Evolutionary conservation across 2,797 vertebrate genomes (phyloP), one percentile per base, ranked within the genome.

Genomic region (Peromyscus aztecus): DNA sequence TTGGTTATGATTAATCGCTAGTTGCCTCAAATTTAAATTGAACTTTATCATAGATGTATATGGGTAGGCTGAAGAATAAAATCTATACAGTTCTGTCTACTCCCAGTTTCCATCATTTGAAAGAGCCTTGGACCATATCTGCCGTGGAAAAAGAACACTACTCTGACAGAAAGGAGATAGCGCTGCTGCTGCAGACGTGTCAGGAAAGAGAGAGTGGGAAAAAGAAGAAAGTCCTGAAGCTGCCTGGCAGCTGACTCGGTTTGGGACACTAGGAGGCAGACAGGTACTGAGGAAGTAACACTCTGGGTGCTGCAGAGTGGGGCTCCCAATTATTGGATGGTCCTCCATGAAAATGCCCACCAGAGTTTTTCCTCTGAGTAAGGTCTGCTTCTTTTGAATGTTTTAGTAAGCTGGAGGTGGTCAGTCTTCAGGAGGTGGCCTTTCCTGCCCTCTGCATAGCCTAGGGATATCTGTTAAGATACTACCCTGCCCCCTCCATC

Each of bases 301-400:
- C 19, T 43, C 34, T 4, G 11, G 2, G 1, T 65, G 34, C 55
- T 24, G 3, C 2, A 12, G 1, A 2, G 34, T 55, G 52, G 52
- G 13, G 14, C 1, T 40, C 23, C 40, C 67, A 4, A 16, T 31
- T 77, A 37, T 59, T n/a, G 13, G 12, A 31, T 37, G 34, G 12
- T 19, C 49, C 0, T 52, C 21, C 6, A 1, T 29, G 40, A 69
- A 88, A 67, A 14, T 1, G 0, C 23, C n/a, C 29, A 49, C 37
- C 63, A 2, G 9, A 43, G 2, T 4, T 59, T 89, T 75, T 46
- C 34, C 65, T 78, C 40, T 55, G 65, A 94, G 43, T 75, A 10
- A 61, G 67, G 17, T 34, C 1, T 40, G 61, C 43, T 75, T 78
- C 87, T 52, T 75, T 88, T 52, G n/a, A n/a, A 73, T 55, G 63